These are phyloP conservation scores for Dallia pectoralis DNA, from an alignment of 2,797 vertebrate species.

Conservation along the genomic window DNA sequence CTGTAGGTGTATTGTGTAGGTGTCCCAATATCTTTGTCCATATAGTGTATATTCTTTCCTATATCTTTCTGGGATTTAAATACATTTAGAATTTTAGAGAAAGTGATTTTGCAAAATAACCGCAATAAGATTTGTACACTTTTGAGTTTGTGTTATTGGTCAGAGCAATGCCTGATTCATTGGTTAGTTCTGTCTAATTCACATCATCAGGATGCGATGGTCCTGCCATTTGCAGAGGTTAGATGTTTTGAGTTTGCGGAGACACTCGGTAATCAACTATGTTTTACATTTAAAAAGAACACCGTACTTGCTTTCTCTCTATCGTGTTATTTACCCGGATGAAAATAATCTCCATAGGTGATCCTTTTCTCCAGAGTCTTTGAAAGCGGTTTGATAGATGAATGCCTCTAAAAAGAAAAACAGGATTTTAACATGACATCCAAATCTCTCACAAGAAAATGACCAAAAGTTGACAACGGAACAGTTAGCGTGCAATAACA, in stretches of 20 bases:
- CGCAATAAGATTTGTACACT: background rate
- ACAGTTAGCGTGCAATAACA: background rate
- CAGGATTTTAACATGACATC: slow-evolving; percentile 3
- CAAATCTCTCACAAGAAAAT: slow-evolving; percentile 5
- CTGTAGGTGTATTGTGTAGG: too few species aligned
- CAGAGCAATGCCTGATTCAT: slow-evolving; percentile 4
- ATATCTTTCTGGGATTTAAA: too few species aligned
- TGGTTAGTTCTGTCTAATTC: background rate
- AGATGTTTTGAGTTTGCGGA: background rate
- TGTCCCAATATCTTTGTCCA: too few species aligned
- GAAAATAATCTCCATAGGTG: slow-evolving; percentile 82
- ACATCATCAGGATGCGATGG: background rate
- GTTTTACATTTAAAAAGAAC: background rate
- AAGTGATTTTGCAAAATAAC: too few species aligned
- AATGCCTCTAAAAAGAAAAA: slow-evolving; percentile 81
- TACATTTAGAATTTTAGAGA: too few species aligned
- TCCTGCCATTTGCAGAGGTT: background rate
- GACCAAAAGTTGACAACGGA: background rate
- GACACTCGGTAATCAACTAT: background rate
- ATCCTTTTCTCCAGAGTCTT: slow-evolving; percentile 81
- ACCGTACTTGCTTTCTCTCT: background rate
- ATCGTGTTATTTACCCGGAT: slow-evolving; percentile 74
- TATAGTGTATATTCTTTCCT: too few species aligned
- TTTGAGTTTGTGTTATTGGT: slow-evolving; percentile 17
- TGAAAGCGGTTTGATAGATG: slow-evolving; percentile 77